These are phyloP conservation scores for Gobius niger DNA, from an alignment of 2,113 vertebrate species.

Conservation along the genomic window DNA sequence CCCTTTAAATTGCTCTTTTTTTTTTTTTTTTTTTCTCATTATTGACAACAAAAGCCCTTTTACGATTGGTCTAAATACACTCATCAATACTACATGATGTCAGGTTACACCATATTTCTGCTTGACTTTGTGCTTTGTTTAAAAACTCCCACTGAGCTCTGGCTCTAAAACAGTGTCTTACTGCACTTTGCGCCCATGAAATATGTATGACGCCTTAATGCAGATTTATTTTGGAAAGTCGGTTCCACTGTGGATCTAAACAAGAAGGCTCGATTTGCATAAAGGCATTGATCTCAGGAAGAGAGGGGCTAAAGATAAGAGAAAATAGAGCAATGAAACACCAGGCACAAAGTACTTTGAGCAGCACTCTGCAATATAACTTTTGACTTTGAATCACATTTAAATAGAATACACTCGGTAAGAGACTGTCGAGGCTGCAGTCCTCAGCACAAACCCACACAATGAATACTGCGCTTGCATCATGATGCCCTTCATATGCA, in stretches of 20 bases:
- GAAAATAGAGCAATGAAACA: constrained; percentile 58
- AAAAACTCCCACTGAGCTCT: constrained; percentile 41
- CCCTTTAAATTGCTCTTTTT: constrained; percentile 68
- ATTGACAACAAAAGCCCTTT: constrained; percentile 67
- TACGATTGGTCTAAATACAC: constrained; percentile 57
- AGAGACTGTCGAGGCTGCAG: constrained; percentile 4
- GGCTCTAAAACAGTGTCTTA: constrained; percentile 66
- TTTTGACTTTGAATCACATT: constrained; percentile 31
- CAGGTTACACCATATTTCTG: constrained; percentile 41
- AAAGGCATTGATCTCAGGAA: constrained; percentile 63
- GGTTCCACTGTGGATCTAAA: constrained; percentile 65
- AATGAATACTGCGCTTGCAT: neutral
- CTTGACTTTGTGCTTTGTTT: constrained; percentile 50
- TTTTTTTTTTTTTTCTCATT: constrained; percentile 65
- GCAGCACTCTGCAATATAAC: constrained; percentile 48
- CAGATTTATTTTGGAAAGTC: constrained; percentile 73
- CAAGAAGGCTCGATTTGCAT: constrained; percentile 67
- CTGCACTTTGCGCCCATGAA: constrained; percentile 70
- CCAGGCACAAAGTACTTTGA: constrained; percentile 59
- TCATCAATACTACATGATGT: constrained; percentile 54
- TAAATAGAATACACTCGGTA: constrained; percentile 11
- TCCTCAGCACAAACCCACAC: constrained; percentile 7
- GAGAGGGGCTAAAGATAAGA: constrained; percentile 47
- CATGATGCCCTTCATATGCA: neutral
- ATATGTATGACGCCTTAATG: constrained; percentile 76